These are phyloP conservation scores for Dorcus hopei DNA, from an alignment of 2,888 invertebrate species.

Conservation along the genomic window DNA sequence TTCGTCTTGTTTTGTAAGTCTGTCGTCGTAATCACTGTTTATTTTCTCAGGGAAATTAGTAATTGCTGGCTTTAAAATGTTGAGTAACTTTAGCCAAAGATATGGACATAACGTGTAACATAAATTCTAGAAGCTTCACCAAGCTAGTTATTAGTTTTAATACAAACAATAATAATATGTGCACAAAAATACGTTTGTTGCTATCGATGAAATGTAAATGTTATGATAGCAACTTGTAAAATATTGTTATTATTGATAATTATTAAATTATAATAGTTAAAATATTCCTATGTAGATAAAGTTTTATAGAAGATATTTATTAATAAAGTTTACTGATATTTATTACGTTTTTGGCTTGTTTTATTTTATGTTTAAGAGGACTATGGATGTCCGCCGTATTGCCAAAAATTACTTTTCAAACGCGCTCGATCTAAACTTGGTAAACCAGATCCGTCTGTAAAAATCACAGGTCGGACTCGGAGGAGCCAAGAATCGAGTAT, in stretches of 20 bases:
- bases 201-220: not conserved
- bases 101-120: not conserved
- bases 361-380: no score
- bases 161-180: no score
- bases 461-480: no score
- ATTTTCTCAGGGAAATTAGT: slow-evolving; percentile 2
- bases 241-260: not conserved
- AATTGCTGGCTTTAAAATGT: not conserved
- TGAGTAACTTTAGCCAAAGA: not conserved
- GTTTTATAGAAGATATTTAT: slow-evolving; percentile 27
- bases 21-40: not conserved
- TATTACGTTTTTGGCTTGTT: not conserved
- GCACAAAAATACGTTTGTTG: no score
- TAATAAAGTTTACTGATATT: slow-evolving; percentile 21
- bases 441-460: no score
- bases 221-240: not conserved
- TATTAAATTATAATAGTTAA: not conserved
- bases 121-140: not conserved
- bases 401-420: no score
- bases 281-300: slow-evolving; percentile 16
- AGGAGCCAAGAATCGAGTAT: no score
- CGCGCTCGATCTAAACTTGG: no score
- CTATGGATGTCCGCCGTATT: no score
- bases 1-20: not conserved
- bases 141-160: not conserved